These are phyloP conservation scores for Petrosia ficiformis DNA, from an alignment of 37 sponge, comb jelly and placozoan genomes.

Conservation along the genomic window DNA sequence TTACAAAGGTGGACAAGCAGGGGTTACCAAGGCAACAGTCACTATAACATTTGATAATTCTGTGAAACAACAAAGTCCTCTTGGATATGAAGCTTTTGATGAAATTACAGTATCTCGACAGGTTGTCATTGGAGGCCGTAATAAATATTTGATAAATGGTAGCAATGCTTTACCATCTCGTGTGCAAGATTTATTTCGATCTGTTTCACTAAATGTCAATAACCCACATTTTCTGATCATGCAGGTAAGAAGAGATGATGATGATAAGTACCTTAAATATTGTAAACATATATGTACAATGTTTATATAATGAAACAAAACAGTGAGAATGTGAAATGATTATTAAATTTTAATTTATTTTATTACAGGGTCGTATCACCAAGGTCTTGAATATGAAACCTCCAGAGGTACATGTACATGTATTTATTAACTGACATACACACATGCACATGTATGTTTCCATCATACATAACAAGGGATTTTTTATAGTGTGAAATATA, in stretches of 20 bases:
- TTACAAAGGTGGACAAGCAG: slow-evolving; percentile 97
- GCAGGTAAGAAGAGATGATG: too few relatives aligned
- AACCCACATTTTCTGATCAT: slow-evolving; percentile 99
- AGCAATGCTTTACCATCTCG: slow-evolving; percentile 90
- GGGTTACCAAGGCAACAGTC: slow-evolving; percentile 97
- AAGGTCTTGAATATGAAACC: slow-evolving; percentile 99
- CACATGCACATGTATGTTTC: too few relatives aligned
- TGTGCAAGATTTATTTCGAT: slow-evolving; percentile 95
- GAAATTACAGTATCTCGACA: slow-evolving; percentile 91
- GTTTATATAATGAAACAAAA: not conserved
- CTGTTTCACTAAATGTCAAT: slow-evolving; percentile 97
- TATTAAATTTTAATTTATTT: not conserved
- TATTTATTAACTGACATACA: too few relatives aligned
- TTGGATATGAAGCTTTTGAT: slow-evolving; percentile 92
- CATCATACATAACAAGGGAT: too few relatives aligned
- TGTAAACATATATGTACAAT: not conserved
- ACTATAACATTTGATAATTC: slow-evolving; percentile 97
- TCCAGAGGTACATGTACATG: slow-evolving; percentile 68
- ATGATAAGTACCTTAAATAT: too few relatives aligned
- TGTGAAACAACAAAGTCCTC: slow-evolving; percentile 91
- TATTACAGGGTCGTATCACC: slow-evolving; percentile 69
- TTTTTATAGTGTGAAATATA: too few relatives aligned
- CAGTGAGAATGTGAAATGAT: not conserved
- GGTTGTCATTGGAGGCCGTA: slow-evolving; percentile 97
- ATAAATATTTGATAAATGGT: slow-evolving; percentile 98